Base-by-base conservation (phyloP, 2,888 invertebrate species). In the Thereva unica region DNA sequence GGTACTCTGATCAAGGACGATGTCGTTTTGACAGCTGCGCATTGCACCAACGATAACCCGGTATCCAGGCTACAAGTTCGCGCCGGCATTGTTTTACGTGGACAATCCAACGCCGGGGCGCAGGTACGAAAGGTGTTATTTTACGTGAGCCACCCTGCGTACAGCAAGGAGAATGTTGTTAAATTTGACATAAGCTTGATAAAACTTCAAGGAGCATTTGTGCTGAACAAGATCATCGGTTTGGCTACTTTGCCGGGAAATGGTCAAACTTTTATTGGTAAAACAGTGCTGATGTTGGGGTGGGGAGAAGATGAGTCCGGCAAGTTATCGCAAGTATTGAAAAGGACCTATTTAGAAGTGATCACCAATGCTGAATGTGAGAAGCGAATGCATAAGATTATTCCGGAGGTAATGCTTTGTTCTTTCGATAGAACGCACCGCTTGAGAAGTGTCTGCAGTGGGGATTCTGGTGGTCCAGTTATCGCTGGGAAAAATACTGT, bases 381-480 rank as follows among this genome's bases (percentile, higher is more conserved):
- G 3, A n/a, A 5, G 9, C 2, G 38, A 41, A 9, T 12, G 23
- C 34, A 40, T 41, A 41, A 38, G 12, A 42, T 1, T 9, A 55
- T 55, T 6, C 38, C 55, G 2, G 10, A 55, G 40, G 41, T 44
- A n/a, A 57, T 57, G 42, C 23, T 57, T n/a, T 57, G 57, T 5
- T 42, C 44, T 4, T 6, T 38, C 10, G 59, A 59, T 5, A 49
- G 40, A 38, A 10, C 4, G 3, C 8, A 9, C 12, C 34, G 40
- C 4, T 12, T 35, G 8, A 35, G 59, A 9, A 49, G 59, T 12
- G 38, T 59, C 5, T 59, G 59, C 47, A 37, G 5, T 38, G 59
- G 59, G 10, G 59, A 59, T 10, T 59, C 59, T 10, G 59, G 59
- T 12, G 59, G 59, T 5, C 10, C 59, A 5, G 34, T 37, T 4